Evolutionary conservation across 2,888 invertebrate genomes (phyloP), one percentile per base, ranked within the genome.

Genomic region (Lumbricus terrestris): DNA sequence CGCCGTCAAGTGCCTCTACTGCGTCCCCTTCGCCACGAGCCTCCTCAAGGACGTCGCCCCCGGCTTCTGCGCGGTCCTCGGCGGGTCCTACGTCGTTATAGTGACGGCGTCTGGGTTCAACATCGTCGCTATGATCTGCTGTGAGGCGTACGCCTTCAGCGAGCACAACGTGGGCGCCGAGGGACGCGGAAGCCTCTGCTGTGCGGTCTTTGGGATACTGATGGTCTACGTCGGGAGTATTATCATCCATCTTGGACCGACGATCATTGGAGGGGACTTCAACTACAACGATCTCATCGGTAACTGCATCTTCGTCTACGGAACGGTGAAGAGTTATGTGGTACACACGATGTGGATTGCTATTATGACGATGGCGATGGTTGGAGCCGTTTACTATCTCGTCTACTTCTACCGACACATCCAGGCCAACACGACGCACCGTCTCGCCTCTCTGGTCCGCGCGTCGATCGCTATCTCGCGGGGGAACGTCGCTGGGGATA

Each of bases 121-220:
- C 92, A 94, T 95, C 92, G 94, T 95, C 23, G 95, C 95, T n/a
- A 95, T 95, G 94, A 94, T 95, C 34, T 95, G 94, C 90, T 94
- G 94, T 13, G 95, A 95, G 92, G 95, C 95, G 18, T 94, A 94
- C 92, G 93, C 94, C 8, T 94, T 95, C 91, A 94, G 94, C 35
- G 94, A 95, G 90, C 93, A 93, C 85, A 94, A 94, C 89, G 90
- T 92, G 8, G 93, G 92, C n/a, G 93, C 94, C 1, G 93, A 94
- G 90, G 93, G 94, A 0, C 92, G 92, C 47, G 94, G 95, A 42
- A 94, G 94, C 35, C 89, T 94, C 37, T 94, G 94, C 92, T 95
- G 95, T 92, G 93, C 95, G 15, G 91, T 94, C 11, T 95, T 95
- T 92, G 95, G 95, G 40, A 92, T 95, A 54, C 91, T 94, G 54